A percentile compares a stretch with the other conserved stretches of the same genome.
phyloP scores from a whole-genome alignment of 2,888 invertebrate species.

The Standfussiana lucernea region DNA sequence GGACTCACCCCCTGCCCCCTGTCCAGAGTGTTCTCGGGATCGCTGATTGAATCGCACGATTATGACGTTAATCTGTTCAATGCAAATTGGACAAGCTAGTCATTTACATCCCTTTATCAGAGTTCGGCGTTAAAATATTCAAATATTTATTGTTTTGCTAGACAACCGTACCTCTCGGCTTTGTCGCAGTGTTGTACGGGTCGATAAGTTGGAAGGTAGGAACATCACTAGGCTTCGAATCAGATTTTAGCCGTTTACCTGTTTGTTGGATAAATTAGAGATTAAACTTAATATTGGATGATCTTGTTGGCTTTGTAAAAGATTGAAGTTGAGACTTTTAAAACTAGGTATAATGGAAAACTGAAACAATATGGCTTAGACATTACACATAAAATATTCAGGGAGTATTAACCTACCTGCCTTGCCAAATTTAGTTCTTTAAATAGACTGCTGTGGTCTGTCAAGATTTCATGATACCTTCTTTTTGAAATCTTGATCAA shows the following conservation, averaged over 20 bases:
- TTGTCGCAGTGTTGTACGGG: conserved; percentile 64
- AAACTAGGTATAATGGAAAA: neutral
- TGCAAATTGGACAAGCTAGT: conserved; percentile 90
- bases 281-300: conserved; percentile 27
- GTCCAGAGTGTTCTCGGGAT: conserved; percentile 84
- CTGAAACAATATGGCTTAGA: neutral
- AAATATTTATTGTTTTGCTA: conserved; percentile 86
- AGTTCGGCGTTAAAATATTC: conserved; percentile 87
- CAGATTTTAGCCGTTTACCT: conserved; percentile 47
- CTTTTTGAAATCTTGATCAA: neutral
- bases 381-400: neutral
- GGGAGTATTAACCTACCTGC: neutral
- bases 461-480: neutral
- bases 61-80: conserved; percentile 91
- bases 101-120: conserved; percentile 90
- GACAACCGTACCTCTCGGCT: conserved; percentile 67
- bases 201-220: conserved; percentile 60
- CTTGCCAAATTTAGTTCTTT: neutral
- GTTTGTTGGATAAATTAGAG: conserved; percentile 24
- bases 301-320: conserved; percentile 12
- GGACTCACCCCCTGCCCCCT: conserved; percentile 72
- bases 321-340: neutral
- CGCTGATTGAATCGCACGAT: conserved; percentile 90
- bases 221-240: conserved; percentile 48
- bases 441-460: neutral